Conservation (phyloP, 2,888 invertebrate species). For the Esperia sulphurella region DNA sequence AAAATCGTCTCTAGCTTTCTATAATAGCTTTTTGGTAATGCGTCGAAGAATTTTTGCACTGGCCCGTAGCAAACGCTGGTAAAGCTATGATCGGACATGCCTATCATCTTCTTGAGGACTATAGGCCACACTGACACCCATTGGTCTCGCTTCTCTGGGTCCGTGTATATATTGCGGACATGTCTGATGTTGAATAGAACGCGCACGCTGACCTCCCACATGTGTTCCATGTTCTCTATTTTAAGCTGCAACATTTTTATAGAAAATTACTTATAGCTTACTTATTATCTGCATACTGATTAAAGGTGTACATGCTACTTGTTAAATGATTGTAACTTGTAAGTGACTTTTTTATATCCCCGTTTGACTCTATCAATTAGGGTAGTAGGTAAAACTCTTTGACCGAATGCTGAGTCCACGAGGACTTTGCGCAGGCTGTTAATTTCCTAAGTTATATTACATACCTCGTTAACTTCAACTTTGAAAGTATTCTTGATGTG, state of each 20-base stretch:
- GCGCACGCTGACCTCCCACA: slow-evolving; percentile 80
- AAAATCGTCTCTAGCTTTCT: slow-evolving; percentile 73
- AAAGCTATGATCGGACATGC: slow-evolving; percentile 83
- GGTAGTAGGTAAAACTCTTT: too few species aligned
- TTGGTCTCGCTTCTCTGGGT: slow-evolving; percentile 80
- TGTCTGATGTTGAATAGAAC: slow-evolving; percentile 81
- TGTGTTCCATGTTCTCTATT: slow-evolving; percentile 81
- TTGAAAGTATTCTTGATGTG: slow-evolving; percentile 77
- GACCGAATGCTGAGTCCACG: too few species aligned
- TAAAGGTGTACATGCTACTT: too few species aligned
- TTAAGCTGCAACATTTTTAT: slow-evolving; percentile 66
- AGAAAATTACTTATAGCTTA: slow-evolving; percentile 6
- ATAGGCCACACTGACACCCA: slow-evolving; percentile 81
- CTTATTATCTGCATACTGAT: too few species aligned
- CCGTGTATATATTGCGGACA: slow-evolving; percentile 82
- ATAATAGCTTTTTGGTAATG: slow-evolving; percentile 77
- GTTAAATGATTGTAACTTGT: too few species aligned
- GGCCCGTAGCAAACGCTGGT: slow-evolving; percentile 82
- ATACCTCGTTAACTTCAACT: slow-evolving; percentile 79
- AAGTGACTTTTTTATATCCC: too few species aligned
- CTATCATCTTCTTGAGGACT: slow-evolving; percentile 81
- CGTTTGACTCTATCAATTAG: too few species aligned
- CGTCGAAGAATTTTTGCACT: slow-evolving; percentile 79
- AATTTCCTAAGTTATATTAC: background rate
- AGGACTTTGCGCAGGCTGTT: too few species aligned